Evolutionary conservation across 1,140 invertebrate species (phyloP), one percentile per base, ranked within the genome.

Genomic region (Bicyclus anynana): DNA sequence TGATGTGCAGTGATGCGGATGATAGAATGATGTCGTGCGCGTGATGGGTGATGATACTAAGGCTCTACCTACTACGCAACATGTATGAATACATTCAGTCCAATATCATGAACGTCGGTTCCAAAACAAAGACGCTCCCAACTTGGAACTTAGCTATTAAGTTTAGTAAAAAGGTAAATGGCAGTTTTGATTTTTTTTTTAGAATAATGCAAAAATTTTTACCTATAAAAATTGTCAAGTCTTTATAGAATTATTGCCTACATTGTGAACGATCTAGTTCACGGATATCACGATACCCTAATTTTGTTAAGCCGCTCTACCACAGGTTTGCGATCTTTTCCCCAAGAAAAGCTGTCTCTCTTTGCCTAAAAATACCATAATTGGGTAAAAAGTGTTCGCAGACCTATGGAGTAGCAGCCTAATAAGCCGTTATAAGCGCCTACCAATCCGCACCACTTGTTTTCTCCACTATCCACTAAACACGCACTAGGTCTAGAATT

Each of bases 191-290:
- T 79, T 77, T 77, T 74, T 26, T 47, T 77, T 72, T 77, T 72
- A 71, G 73, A 80, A 83, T 72, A 80, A 80, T 84, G 83, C 81
- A 80, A 85, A 86, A 80, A 79, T 71, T 82, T 84, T 85, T 70
- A 78, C 67, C 81, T 87, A 87, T 81, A 85, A 82, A 84, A 87
- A 80, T 72, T 73, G 62, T 78, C 62, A 87, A 87, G 84, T 87
- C 82, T 87, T 86, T 57, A 71, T 63, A 75, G 67, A 75, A 75
- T 75, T 75, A 74, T 80, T 80, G 74, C 67, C 71, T 74, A 74
- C 59, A 56, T 58, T 55, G 62, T 63, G 65, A 66, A 74, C 68
- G 9, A 46, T 26, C 38, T 14, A 23, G 62, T 66, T 47, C 65
- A 67, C 65, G 55, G 59, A 62, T 60, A 72, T 55, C 52, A 65